Evolutionary conservation across 1,140 invertebrate species (phyloP).

Genomic region (Tetramorium parvispinum): DNA sequence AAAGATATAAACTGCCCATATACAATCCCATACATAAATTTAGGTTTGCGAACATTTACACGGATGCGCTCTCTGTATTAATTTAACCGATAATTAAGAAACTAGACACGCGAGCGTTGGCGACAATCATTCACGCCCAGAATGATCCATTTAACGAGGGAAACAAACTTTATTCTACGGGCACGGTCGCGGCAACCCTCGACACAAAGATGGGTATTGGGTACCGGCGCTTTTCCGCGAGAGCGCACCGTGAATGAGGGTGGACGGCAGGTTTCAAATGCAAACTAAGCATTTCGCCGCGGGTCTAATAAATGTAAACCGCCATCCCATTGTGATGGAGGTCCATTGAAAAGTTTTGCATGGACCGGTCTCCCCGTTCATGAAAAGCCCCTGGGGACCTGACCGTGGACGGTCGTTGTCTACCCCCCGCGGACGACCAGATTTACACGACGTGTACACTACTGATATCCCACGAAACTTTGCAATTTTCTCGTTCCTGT

Average conservation of each 20-base stretch:
- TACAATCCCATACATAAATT: neutral
- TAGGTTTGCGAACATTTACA: neutral
- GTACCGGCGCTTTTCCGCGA: conserved; percentile 59
- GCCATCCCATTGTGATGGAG: conserved; percentile 76
- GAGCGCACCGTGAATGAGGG: conserved; percentile 56
- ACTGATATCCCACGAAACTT: conserved; percentile 66
- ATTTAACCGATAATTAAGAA: conserved; percentile 43
- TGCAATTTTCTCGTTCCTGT: conserved; percentile 67
- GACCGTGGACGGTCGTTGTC: conserved; percentile 66
- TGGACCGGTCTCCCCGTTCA: conserved; percentile 44
- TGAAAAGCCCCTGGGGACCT: conserved; percentile 69
- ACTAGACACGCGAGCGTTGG: conserved; percentile 42
- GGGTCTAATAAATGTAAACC: conserved; percentile 80
- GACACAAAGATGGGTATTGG: conserved; percentile 48
- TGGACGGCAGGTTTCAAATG: conserved; percentile 69
- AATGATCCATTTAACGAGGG: conserved; percentile 51
- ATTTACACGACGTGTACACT: conserved; percentile 57
- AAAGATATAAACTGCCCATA: too few species aligned
- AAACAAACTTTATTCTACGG: conserved; percentile 52
- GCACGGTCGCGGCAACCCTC: neutral
- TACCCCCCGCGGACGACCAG: conserved; percentile 51
- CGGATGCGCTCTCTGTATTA: neutral
- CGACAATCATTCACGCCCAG: neutral
- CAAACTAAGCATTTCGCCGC: conserved; percentile 77
- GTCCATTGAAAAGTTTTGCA: conserved; percentile 80